Conservation (phyloP, 2,797 vertebrate species). For the Cyclura pinguis region DNA sequence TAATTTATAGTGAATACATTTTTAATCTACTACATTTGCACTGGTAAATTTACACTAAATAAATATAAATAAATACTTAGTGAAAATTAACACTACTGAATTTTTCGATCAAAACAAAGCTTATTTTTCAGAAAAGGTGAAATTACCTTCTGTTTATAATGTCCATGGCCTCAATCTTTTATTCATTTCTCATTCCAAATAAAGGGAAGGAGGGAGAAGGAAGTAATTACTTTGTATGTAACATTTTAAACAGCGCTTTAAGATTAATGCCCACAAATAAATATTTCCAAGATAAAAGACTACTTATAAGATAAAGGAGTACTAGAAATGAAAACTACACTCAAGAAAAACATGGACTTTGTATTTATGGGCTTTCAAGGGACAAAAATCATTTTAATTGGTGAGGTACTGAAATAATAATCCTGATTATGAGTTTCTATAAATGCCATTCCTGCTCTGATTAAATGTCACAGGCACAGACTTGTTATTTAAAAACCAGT, state of each 20-base stretch:
- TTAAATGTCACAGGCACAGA: constrained; percentile 72
- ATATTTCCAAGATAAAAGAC: constrained; percentile 42
- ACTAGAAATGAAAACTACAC: constrained; percentile 41
- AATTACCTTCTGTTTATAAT: background rate
- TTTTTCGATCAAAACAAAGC: constrained; percentile 12
- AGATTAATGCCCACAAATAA: constrained; percentile 46
- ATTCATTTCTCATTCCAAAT: background rate
- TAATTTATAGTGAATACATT: no score
- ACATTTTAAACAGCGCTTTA: background rate
- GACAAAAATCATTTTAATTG: constrained; percentile 59
- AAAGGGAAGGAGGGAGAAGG: background rate
- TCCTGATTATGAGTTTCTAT: constrained; percentile 66
- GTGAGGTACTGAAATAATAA: constrained; percentile 50
- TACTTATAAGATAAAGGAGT: constrained; percentile 22
- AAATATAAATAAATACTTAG: background rate
- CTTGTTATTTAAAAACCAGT: constrained; percentile 66
- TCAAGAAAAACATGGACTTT: constrained; percentile 53
- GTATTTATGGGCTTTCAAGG: constrained; percentile 51
- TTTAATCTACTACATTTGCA: no score
- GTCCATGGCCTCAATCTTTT: background rate
- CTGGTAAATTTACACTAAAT: background rate
- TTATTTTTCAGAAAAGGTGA: constrained; percentile 1
- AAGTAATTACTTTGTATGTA: constrained; percentile 23
- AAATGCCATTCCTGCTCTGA: constrained; percentile 70
- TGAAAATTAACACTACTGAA: background rate